Evolutionary conservation across 2,888 invertebrate species (phyloP).

Genomic region (Aelia acuminata): DNA sequence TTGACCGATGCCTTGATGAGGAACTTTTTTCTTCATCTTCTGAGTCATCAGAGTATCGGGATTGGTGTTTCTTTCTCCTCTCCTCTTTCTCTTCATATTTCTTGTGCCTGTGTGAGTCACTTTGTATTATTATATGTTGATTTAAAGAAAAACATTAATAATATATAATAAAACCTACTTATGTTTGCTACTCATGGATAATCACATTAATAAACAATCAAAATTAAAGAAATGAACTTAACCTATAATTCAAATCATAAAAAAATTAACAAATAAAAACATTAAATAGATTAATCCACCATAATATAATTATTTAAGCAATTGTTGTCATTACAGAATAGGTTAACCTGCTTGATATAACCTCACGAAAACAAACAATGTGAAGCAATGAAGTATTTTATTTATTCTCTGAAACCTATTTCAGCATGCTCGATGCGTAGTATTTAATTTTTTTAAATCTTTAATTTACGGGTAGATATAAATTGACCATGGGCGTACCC

Average conservation of each 20-base stretch:
- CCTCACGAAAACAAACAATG: background rate
- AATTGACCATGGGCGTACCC: no score
- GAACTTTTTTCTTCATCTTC: conserved; percentile 26
- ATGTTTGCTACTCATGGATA: conserved; percentile 23
- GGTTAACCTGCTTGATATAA: background rate
- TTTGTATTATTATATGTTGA: background rate
- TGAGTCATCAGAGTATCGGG: conserved; percentile 19
- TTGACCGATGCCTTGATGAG: conserved; percentile 1
- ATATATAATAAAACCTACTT: background rate
- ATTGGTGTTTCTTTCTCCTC: conserved; percentile 36
- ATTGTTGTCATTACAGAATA: background rate
- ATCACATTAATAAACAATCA: background rate
- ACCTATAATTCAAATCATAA: background rate
- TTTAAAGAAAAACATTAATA: no score
- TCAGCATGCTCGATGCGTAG: background rate
- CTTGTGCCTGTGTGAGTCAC: background rate
- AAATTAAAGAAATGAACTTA: background rate
- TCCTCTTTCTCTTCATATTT: conserved; percentile 47
- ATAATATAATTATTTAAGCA: background rate
- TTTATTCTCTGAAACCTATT: background rate
- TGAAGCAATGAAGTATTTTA: background rate
- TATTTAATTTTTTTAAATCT: background rate
- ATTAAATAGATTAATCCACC: background rate
- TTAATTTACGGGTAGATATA: no score
- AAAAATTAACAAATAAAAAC: background rate